Evolutionary conservation across 1,140 invertebrate genomes (phyloP).

Genomic region (Drosophila arawakana): DNA sequence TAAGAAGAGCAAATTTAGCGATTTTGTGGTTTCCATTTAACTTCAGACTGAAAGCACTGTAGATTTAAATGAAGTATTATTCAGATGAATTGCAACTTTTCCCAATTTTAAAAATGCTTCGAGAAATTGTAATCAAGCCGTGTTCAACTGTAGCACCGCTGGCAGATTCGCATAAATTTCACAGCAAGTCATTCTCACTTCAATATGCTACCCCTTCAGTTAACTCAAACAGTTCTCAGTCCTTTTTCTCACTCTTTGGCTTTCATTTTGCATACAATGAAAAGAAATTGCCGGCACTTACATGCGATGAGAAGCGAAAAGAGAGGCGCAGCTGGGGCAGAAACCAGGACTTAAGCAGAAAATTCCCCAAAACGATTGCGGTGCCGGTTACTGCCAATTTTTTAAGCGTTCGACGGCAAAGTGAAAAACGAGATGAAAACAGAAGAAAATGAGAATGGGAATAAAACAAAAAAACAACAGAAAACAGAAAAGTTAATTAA

Average conservation of each 20-base stretch:
- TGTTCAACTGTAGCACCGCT: conserved; percentile 17
- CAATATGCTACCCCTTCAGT: conserved; percentile 26
- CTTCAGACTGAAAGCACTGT: not conserved
- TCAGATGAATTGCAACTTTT: not conserved
- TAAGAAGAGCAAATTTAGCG: no score
- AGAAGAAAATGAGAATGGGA: not conserved
- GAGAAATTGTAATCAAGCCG: not conserved
- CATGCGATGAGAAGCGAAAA: conserved; percentile 54
- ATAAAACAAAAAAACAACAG: conserved; percentile 50
- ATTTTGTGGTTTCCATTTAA: no score
- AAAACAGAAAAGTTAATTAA: conserved; percentile 79
- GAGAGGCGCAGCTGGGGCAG: conserved; percentile 23
- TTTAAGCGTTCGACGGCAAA: conserved; percentile 32
- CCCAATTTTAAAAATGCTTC: not conserved
- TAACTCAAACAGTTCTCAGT: not conserved
- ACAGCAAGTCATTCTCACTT: conserved; percentile 30
- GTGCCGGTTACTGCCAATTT: conserved; percentile 52
- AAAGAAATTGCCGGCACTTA: conserved; percentile 60
- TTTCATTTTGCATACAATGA: conserved; percentile 28
- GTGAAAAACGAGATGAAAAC: conserved; percentile 23
- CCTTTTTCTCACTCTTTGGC: conserved; percentile 4
- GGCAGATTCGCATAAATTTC: conserved; percentile 42
- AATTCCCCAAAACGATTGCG: conserved; percentile 44
- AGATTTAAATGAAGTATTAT: not conserved
- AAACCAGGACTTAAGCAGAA: conserved; percentile 31